Percentiles rank a stretch among this genome's conserved stretches.
Conservation (phyloP, 2,113 vertebrate genomes). For the Peucedramus taeniatus region DNA sequence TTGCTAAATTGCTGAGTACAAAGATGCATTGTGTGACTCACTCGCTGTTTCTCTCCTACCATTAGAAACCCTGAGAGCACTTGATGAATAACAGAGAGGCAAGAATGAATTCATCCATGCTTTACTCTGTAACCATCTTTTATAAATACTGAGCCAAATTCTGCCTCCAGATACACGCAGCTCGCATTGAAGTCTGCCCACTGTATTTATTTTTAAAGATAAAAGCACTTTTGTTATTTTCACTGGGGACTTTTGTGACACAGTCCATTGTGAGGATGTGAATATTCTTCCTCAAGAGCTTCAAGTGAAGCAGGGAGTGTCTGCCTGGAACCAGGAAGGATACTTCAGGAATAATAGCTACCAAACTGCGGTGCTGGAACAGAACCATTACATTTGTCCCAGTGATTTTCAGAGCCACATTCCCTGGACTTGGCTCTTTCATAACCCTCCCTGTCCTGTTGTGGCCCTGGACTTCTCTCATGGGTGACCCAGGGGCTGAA, state of each 20-base stretch:
- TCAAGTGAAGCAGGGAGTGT: neutral
- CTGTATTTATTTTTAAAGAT: constrained; percentile 57
- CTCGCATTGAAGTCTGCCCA: constrained; percentile 22
- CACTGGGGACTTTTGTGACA: constrained; percentile 13
- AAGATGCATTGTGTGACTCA: constrained; percentile 33
- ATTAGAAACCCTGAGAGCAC: constrained; percentile 27
- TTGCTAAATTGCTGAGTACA: constrained; percentile 2
- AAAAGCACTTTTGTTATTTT: constrained; percentile 53
- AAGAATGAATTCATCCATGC: constrained; percentile 48
- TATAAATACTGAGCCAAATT: constrained; percentile 30
- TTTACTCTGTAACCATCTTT: constrained; percentile 42
- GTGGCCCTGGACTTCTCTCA: neutral
- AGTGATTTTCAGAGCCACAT: neutral
- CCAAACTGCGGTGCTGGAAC: fast-evolving
- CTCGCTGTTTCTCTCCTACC: neutral
- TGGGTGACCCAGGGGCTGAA: neutral
- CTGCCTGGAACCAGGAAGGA: neutral
- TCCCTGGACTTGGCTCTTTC: neutral
- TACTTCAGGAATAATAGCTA: neutral
- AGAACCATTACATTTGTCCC: neutral
- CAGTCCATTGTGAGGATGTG: constrained; percentile 15
- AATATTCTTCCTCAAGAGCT: constrained; percentile 24
- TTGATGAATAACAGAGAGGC: constrained; percentile 37
- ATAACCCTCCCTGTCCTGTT: neutral
- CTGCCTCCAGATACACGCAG: constrained; percentile 41